Evolutionary conservation across 1,140 invertebrate genomes (phyloP).

Genomic region (Drosophila malerkotliana): DNA sequence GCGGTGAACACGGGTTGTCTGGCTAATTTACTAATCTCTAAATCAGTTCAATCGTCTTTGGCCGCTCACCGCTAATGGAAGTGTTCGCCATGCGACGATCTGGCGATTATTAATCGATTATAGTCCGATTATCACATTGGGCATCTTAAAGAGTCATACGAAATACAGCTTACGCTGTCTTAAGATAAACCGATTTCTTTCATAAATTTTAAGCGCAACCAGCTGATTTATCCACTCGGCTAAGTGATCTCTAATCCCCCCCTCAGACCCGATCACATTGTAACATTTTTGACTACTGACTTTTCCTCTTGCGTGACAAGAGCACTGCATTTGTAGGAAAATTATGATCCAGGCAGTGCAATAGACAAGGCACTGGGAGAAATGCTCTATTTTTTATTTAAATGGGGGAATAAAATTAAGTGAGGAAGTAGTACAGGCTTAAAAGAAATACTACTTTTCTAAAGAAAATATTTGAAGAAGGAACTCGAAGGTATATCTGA

Average conservation of each 20-base stretch:
- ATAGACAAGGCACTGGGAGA: slow-evolving; percentile 3
- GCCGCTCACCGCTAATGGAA: slow-evolving; percentile 17
- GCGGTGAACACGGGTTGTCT: not conserved
- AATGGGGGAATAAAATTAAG: not conserved
- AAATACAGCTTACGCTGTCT: slow-evolving; percentile 8
- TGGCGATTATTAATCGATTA: slow-evolving; percentile 15
- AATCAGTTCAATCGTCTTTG: slow-evolving; percentile 1
- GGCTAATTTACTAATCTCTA: not conserved
- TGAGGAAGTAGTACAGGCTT: too few relatives aligned
- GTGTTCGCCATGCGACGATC: slow-evolving; percentile 1
- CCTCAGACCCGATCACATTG: not conserved
- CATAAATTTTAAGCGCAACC: slow-evolving; percentile 27
- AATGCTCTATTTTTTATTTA: not conserved
- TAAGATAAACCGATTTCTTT: slow-evolving; percentile 5
- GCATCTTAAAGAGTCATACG: slow-evolving; percentile 4
- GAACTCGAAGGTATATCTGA: too few relatives aligned
- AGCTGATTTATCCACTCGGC: slow-evolving; percentile 24
- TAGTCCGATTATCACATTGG: slow-evolving; percentile 21
- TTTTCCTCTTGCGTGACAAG: slow-evolving; percentile 36
- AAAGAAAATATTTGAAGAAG: too few relatives aligned
- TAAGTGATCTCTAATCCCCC: slow-evolving; percentile 4
- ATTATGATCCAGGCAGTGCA: slow-evolving; percentile 28
- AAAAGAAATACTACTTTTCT: too few relatives aligned
- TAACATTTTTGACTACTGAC: slow-evolving; percentile 11
- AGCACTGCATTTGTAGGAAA: slow-evolving; percentile 15